These are phyloP conservation scores for Pachliopta kotzebuea DNA, from an alignment of 2,888 invertebrate genomes.

Conservation along the genomic window DNA sequence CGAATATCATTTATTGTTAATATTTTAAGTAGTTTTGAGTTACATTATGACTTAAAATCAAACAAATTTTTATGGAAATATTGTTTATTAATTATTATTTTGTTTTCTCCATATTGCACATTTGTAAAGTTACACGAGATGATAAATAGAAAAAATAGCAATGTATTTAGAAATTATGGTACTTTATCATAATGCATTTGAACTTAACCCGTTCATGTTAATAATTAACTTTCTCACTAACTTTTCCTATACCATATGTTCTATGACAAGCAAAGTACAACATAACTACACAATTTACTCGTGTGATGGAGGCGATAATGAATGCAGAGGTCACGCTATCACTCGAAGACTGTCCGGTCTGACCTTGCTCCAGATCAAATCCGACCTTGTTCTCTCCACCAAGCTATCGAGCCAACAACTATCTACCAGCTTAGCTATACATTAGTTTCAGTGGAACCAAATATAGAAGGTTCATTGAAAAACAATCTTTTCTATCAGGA, in stretches of 20 bases:
- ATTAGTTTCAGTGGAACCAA: constrained; percentile 49
- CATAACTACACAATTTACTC: constrained; percentile 36
- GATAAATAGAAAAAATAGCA: neutral
- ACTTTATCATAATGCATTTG: neutral
- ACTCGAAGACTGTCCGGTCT: constrained; percentile 62
- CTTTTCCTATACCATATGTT: constrained; percentile 34
- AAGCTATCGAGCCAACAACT: constrained; percentile 55
- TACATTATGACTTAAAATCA: too few species aligned
- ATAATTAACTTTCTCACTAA: neutral
- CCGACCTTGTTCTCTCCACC: constrained; percentile 65
- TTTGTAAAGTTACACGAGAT: too few species aligned
- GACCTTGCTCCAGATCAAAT: constrained; percentile 73
- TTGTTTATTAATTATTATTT: too few species aligned
- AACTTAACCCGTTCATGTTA: neutral
- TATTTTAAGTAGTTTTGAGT: too few species aligned
- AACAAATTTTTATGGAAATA: too few species aligned
- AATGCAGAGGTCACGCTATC: constrained; percentile 73
- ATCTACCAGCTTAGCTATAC: constrained; percentile 43
- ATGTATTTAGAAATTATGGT: neutral
- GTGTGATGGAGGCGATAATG: constrained; percentile 58
- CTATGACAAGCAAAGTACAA: constrained; percentile 30
- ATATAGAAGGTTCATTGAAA: constrained; percentile 48
- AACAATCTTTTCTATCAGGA: constrained; percentile 51
- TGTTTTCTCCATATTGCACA: too few species aligned
- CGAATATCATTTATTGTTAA: too few species aligned